phyloP scores from a whole-genome alignment of 2,113 vertebrate species.

The Collichthys lucidus region DNA sequence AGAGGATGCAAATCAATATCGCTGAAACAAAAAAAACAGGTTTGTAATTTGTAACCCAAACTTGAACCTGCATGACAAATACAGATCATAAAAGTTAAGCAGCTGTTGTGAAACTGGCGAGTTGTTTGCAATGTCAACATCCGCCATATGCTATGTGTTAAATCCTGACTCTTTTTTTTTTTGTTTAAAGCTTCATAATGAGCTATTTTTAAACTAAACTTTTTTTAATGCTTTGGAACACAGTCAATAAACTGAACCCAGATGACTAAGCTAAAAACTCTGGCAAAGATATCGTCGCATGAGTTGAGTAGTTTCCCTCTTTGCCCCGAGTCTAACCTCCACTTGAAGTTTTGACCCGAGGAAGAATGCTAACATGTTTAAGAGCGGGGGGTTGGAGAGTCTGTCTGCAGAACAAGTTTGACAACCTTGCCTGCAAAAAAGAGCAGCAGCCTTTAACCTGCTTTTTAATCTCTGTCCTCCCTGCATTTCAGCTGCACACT shows the following conservation, averaged over 20 bases:
- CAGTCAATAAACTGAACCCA: neutral
- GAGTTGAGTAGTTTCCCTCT: conserved; percentile 55
- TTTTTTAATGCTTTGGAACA: conserved; percentile 27
- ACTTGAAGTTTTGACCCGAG: conserved; percentile 65
- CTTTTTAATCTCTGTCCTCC: conserved; percentile 76
- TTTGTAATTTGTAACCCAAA: conserved; percentile 8
- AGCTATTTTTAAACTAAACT: conserved; percentile 30
- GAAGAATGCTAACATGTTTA: conserved; percentile 75
- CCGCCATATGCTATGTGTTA: neutral
- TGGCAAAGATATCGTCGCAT: conserved; percentile 20
- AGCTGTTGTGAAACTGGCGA: conserved; percentile 2
- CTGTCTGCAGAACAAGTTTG: conserved; percentile 72
- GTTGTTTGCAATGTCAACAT: neutral
- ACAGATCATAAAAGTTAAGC: neutral
- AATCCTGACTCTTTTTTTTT: neutral
- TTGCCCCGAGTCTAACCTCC: conserved; percentile 71
- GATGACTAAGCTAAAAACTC: conserved; percentile 15
- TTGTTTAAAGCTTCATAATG: neutral
- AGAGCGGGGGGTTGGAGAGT: conserved; percentile 62
- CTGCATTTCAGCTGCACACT: conserved; percentile 58
- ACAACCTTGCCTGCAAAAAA: conserved; percentile 61
- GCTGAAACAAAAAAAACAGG: neutral
- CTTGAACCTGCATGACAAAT: conserved; percentile 2
- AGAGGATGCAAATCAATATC: neutral
- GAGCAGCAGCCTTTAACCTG: conserved; percentile 69